phyloP scores from a whole-genome alignment of 2,888 invertebrate species.

The Exocentrus adspersus region DNA sequence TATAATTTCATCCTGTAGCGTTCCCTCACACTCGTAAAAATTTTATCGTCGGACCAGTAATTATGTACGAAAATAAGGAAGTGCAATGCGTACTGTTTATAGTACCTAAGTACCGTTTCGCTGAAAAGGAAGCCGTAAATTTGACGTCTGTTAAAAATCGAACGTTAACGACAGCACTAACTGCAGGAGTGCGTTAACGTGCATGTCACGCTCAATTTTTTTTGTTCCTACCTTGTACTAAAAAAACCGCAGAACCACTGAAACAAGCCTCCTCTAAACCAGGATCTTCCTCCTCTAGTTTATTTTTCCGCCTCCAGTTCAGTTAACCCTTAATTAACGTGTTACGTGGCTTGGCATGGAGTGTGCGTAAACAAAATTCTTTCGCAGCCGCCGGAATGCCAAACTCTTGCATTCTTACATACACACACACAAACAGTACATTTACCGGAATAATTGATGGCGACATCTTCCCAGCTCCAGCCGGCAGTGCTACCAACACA shows the following conservation, averaged over 20 bases:
- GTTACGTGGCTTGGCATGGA: conserved; percentile 29
- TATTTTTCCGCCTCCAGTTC: no score
- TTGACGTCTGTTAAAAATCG: background rate
- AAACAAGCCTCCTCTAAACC: no score
- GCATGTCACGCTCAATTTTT: no score
- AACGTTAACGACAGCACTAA: no score
- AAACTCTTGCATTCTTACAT: conserved; percentile 25
- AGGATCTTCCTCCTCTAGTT: no score
- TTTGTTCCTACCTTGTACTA: no score
- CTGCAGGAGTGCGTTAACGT: no score
- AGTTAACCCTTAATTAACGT: conserved; percentile 28
- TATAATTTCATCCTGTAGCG: background rate
- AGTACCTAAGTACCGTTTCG: background rate
- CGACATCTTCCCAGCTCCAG: conserved; percentile 30
- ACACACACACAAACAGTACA: conserved; percentile 31
- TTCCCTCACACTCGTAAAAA: background rate
- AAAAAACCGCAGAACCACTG: no score
- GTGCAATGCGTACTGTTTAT: background rate
- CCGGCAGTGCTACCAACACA: background rate
- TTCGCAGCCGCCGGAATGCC: conserved; percentile 27
- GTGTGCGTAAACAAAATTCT: conserved; percentile 28
- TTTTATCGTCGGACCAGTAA: background rate
- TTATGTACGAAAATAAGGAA: conserved; percentile 11
- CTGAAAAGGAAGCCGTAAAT: background rate
- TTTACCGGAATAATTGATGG: conserved; percentile 30